Base-by-base conservation (phyloP, 2,113 vertebrate genomes). In the Cromileptes altivelis region DNA sequence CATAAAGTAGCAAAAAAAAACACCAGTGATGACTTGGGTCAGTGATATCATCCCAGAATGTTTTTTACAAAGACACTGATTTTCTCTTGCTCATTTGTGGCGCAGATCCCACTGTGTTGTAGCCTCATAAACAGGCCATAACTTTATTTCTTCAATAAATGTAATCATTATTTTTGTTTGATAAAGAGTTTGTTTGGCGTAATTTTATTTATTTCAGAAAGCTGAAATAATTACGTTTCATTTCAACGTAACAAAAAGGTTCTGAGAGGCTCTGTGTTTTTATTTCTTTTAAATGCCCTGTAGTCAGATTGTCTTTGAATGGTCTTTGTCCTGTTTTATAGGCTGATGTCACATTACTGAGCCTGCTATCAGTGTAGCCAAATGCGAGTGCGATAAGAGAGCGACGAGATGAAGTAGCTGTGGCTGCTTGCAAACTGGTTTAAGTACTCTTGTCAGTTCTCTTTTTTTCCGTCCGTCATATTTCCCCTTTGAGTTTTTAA, bases 401-500 rank as follows among this genome's bases (percentile, higher is more conserved):
- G 71, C 2, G 4, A 19, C 1, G 5, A 60, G 33, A 63, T 15
- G 67, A 56, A 7, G 17, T 15, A 25, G 64, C 78, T 40, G 27
- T 15, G 6, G 45, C 61, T 21, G 70, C 49, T 33, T 12, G 50
- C 23, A 3, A 45, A 45, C 30, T 60, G 11, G n/a, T 42, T 74
- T 76, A 18, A 50, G 13, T 68, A 19, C 52, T 10, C 63, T 55
- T 55, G 13, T 61, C 23, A 2, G 8, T 75, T 57, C 25, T 57
- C 25, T 60, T 61, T 17, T 17, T 58, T 33, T 37, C 23, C 10
- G 6, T 70, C 1, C 23, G n/a, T 58, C 19, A 5, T 13, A 3
- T 68, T 67, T 47, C 61, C 17, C 56, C n/a, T 33, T 45, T 14
- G 1, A 73, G 45, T 72, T 80, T 47, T 75, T 37, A 81, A 81